Conservation (phyloP, 2,888 invertebrate genomes). For the Sesia bembeciformis region DNA sequence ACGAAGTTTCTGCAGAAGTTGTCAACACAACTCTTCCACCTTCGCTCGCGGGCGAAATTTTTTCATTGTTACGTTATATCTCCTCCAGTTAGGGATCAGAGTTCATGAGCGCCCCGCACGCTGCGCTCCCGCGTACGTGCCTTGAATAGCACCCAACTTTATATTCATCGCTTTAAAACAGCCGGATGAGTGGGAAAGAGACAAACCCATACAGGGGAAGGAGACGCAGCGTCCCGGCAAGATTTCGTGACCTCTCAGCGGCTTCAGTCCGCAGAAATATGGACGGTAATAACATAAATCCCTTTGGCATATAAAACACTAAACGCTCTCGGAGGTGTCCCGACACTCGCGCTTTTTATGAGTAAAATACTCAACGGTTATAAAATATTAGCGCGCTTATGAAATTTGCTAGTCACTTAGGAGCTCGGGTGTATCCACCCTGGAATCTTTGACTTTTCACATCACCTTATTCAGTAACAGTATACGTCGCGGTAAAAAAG, state of each 20-base stretch:
- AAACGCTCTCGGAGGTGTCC: slow-evolving; percentile 68
- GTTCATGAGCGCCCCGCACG: slow-evolving; percentile 64
- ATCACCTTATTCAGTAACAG: too few species aligned
- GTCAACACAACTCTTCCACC: slow-evolving; percentile 69
- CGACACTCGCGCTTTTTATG: slow-evolving; percentile 45
- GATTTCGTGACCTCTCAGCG: slow-evolving; percentile 73
- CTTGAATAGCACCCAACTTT: slow-evolving; percentile 56
- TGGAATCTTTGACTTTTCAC: too few species aligned
- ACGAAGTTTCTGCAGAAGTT: slow-evolving; percentile 58
- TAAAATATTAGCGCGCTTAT: slow-evolving; percentile 46
- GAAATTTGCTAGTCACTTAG: slow-evolving; percentile 35
- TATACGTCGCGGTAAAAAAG: too few species aligned
- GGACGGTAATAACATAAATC: slow-evolving; percentile 75
- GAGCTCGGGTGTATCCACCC: slow-evolving; percentile 10
- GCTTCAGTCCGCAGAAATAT: slow-evolving; percentile 71
- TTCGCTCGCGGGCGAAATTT: slow-evolving; percentile 42
- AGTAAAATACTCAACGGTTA: slow-evolving; percentile 30
- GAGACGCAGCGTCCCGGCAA: slow-evolving; percentile 43
- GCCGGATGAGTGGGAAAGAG: slow-evolving; percentile 40
- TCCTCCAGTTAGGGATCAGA: slow-evolving; percentile 61
- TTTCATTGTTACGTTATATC: slow-evolving; percentile 66
- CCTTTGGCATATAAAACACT: slow-evolving; percentile 75
- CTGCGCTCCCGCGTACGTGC: slow-evolving; percentile 58
- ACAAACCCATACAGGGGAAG: slow-evolving; percentile 32
- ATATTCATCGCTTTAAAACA: slow-evolving; percentile 70